Evolutionary conservation across 2,113 vertebrate species (phyloP).

Genomic region (Odocoileus hemionus): DNA sequence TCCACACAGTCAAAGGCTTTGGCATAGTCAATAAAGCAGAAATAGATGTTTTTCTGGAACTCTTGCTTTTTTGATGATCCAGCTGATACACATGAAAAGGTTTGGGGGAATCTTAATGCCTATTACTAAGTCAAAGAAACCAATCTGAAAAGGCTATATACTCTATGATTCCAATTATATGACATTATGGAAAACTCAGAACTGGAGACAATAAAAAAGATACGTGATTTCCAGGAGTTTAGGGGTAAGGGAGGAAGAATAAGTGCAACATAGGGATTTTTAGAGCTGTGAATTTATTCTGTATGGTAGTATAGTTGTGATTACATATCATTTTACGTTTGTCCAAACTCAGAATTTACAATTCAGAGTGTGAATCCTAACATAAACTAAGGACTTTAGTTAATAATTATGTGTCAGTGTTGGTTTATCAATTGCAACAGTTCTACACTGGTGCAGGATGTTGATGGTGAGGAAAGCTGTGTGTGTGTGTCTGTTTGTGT

Average conservation of each 20-base stretch:
- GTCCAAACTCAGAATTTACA: not conserved
- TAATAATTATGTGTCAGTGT: not conserved
- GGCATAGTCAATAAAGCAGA: not conserved
- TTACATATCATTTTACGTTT: not conserved
- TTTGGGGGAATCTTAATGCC: not conserved
- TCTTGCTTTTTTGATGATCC: not conserved
- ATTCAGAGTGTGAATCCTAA: not conserved
- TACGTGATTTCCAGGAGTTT: not conserved
- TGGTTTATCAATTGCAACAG: not conserved
- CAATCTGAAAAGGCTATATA: slow-evolving; percentile 1
- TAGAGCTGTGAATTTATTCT: not conserved
- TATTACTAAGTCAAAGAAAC: slow-evolving; percentile 13
- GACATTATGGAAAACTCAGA: not conserved
- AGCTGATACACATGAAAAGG: not conserved
- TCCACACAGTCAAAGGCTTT: not conserved
- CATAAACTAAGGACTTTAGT: not conserved
- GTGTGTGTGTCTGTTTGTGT: not conserved
- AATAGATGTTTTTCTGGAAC: not conserved
- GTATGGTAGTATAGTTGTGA: not conserved
- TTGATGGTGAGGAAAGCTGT: not conserved
- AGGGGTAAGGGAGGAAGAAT: not conserved
- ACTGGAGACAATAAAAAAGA: not conserved
- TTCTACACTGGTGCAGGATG: not conserved
- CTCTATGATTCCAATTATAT: not conserved
- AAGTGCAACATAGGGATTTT: not conserved